Base-by-base conservation (phyloP, 2,888 invertebrate genomes). In the Hirtodrosophila duncani region DNA sequence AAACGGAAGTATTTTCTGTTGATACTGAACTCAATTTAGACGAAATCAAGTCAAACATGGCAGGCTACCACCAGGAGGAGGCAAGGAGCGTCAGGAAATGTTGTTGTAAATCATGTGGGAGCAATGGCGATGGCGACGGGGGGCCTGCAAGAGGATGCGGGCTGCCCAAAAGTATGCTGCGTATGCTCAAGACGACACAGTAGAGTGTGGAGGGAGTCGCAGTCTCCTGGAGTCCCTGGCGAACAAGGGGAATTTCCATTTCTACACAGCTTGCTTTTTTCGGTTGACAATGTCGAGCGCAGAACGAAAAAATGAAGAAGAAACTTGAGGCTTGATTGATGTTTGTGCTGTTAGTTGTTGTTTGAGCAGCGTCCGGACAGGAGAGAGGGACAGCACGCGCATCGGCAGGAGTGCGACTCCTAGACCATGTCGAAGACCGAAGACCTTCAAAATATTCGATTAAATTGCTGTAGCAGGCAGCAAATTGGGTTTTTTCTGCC, bases 11-110 rank as follows among this genome's bases (percentile, higher is more conserved):
- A 78, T 78, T 78, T 81, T 81, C 75, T 81, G 75, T 75, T 75
- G 81, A 75, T 75, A 75, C 81, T 75, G 75, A 77, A 77, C 81
- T 77, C 81, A 77, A 77, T 77, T 77, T 77, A 81, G 79, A 81
- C 71, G 81, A 77, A 77, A 77, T 77, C 75, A 81, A 77, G 81
- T 77, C 81, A 77, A 81, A 77, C 81, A 77, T 74, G 81, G 75
- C 65, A 77, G n/a, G 63, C 62, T 45, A 44, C 41, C 30, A 29
- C 27, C 16, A 10, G 18, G 31, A 21, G 18, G 6, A 11, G 42
- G 3, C 24, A 8, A 8, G 38, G 14, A n/a, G 18, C 11, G n/a
- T n/a, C 48, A 63, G 58, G 58, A 81, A 78, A 65, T 67, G 69
- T 57, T 70, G 65, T 62, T 70, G 63, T 81, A 75, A 81, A 81